A percentile compares a stretch with the other conserved stretches of the same genome.
Conservation (phyloP, 2,113 vertebrate species). For the Cariama cristata region DNA sequence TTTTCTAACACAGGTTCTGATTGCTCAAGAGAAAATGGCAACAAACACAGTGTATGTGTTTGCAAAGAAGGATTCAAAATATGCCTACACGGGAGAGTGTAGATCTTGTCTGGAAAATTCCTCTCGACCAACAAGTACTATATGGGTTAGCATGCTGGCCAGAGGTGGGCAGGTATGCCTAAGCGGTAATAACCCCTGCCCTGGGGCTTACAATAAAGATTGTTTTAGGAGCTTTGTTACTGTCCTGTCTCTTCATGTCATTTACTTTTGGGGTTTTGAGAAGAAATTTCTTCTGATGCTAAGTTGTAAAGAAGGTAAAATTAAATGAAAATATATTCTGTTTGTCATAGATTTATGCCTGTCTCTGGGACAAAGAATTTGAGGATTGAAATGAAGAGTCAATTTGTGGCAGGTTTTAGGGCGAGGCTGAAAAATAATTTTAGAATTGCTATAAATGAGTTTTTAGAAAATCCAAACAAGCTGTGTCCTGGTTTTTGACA, state of each 20-base stretch:
- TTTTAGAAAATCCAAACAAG: background rate
- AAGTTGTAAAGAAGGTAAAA: background rate
- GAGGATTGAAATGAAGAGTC: background rate
- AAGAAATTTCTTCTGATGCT: background rate
- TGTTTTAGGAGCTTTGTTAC: background rate
- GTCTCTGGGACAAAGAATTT: background rate
- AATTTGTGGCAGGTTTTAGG: background rate
- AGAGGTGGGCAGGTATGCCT: conserved; percentile 92
- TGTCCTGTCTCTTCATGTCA: background rate
- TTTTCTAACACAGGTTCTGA: conserved; percentile 86
- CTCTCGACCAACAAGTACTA: conserved; percentile 96
- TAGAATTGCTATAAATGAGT: background rate
- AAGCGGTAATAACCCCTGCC: background rate
- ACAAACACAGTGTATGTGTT: conserved; percentile 99
- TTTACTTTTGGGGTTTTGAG: background rate
- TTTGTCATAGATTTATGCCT: background rate
- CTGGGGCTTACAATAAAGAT: background rate
- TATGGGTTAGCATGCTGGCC: conserved; percentile 99
- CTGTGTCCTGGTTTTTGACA: background rate
- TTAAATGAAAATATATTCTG: background rate
- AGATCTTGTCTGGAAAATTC: conserved; percentile 98
- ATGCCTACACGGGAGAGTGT: conserved; percentile 96
- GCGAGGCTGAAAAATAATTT: background rate
- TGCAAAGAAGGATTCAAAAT: conserved; percentile 98
- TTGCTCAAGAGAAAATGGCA: conserved; percentile 99